phyloP scores from a whole-genome alignment of 2,888 invertebrate genomes.

The Chymomyza caudatula region DNA sequence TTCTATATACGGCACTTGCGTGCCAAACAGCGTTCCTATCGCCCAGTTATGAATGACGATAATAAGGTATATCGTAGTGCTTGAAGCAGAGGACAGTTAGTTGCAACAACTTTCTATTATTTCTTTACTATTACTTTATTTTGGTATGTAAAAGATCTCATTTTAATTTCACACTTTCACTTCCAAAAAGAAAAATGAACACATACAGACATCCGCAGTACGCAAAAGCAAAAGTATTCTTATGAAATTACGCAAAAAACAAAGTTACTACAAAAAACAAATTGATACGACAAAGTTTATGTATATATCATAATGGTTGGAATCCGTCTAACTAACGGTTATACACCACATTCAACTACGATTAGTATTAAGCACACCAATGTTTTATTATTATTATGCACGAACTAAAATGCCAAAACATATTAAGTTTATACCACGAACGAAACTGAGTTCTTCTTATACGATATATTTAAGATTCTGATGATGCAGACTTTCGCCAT shows the following conservation, averaged over 20 bases:
- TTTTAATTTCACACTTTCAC: slow-evolving; percentile 51
- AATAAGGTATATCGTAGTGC: slow-evolving; percentile 72
- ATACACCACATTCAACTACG: slow-evolving; percentile 10
- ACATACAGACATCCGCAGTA: slow-evolving; percentile 52
- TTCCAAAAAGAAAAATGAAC: slow-evolving; percentile 30
- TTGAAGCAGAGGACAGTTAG: slow-evolving; percentile 25
- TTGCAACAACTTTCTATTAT: not conserved
- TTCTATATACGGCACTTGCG: slow-evolving; percentile 60
- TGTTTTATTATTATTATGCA: slow-evolving; percentile 57
- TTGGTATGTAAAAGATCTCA: slow-evolving; percentile 58
- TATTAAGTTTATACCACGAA: not conserved
- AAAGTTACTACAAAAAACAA: slow-evolving; percentile 15
- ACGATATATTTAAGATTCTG: not conserved
- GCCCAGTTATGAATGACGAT: slow-evolving; percentile 74
- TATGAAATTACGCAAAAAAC: slow-evolving; percentile 57
- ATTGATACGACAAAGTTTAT: slow-evolving; percentile 13
- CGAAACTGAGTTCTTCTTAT: not conserved
- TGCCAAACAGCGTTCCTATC: slow-evolving; percentile 76
- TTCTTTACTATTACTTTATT: slow-evolving; percentile 17
- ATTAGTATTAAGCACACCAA: slow-evolving; percentile 53
- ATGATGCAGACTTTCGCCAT: slow-evolving; percentile 27
- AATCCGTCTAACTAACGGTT: slow-evolving; percentile 1
- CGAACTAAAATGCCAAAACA: slow-evolving; percentile 67
- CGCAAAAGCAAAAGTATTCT: slow-evolving; percentile 62
- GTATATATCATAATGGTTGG: slow-evolving; percentile 20